Conservation (phyloP, 1,140 invertebrate genomes). For the Drosophila aff. region DNA sequence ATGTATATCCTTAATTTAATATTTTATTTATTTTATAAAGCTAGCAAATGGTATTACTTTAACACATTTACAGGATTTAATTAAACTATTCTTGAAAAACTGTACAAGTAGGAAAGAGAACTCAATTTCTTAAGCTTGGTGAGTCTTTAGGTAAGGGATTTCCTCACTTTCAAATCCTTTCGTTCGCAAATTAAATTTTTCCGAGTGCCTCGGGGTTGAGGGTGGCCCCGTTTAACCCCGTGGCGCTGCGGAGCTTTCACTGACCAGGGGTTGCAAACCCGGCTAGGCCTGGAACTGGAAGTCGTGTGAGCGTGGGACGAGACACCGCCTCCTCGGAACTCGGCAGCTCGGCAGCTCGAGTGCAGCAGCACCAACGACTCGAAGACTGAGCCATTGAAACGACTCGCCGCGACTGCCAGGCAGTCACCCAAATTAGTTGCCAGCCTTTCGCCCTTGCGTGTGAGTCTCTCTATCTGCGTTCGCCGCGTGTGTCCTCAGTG, state of each 20-base stretch:
- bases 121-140: no score
- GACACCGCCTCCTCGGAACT: slow-evolving; percentile 18
- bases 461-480: slow-evolving; percentile 55
- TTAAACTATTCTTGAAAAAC: no score
- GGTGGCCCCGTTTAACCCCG: slow-evolving; percentile 12
- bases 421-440: slow-evolving; percentile 81
- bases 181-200: background rate
- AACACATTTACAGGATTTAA: no score
- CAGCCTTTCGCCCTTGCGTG: slow-evolving; percentile 77
- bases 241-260: slow-evolving; percentile 20
- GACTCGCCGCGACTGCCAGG: slow-evolving; percentile 30
- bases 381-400: slow-evolving; percentile 7
- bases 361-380: slow-evolving; percentile 48
- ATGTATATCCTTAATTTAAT: no score
- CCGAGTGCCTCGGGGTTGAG: background rate
- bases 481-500: slow-evolving; percentile 30
- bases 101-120: no score
- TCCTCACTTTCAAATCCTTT: background rate
- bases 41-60: no score
- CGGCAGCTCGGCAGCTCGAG: slow-evolving; percentile 10
- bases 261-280: slow-evolving; percentile 28
- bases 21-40: no score
- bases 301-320: slow-evolving; percentile 2
- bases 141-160: background rate
- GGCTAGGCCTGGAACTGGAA: slow-evolving; percentile 53